These are phyloP conservation scores for Microplitis mediator DNA, from an alignment of 1,140 invertebrate species.

Conservation along the genomic window DNA sequence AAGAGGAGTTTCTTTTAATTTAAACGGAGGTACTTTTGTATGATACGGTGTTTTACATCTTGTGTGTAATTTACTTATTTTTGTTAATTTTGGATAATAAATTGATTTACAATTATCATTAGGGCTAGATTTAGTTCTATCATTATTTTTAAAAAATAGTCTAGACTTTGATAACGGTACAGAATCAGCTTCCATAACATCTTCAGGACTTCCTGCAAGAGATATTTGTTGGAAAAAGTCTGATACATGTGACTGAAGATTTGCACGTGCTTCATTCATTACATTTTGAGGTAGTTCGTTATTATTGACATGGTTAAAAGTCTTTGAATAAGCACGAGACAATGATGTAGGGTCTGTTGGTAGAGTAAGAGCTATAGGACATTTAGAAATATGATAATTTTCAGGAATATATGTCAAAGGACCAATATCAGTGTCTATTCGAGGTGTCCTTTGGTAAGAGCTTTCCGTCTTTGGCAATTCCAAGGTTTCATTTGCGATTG, in stretches of 20 bases:
- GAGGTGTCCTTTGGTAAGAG: slow-evolving; percentile 58
- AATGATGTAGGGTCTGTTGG: slow-evolving; percentile 44
- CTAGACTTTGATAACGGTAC: slow-evolving; percentile 45
- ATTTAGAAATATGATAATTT: slow-evolving; percentile 11
- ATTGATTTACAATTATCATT: slow-evolving; percentile 20
- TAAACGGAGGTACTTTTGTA: slow-evolving; percentile 38
- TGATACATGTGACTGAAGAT: slow-evolving; percentile 60
- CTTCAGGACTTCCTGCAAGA: slow-evolving; percentile 61
- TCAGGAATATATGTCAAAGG: slow-evolving; percentile 48
- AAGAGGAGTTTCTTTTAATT: slow-evolving; percentile 47
- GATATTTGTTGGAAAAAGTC: slow-evolving; percentile 65
- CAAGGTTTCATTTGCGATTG: slow-evolving; percentile 39
- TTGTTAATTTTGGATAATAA: slow-evolving; percentile 50
- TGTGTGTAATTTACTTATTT: slow-evolving; percentile 50
- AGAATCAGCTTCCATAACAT: slow-evolving; percentile 56
- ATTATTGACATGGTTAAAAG: slow-evolving; percentile 42
- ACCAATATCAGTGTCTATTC: slow-evolving; percentile 57
- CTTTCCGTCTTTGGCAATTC: slow-evolving; percentile 50
- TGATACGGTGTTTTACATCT: slow-evolving; percentile 53
- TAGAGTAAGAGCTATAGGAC: slow-evolving; percentile 39
- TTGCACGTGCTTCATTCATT: slow-evolving; percentile 52
- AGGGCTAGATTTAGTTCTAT: slow-evolving; percentile 31
- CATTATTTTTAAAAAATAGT: slow-evolving; percentile 38
- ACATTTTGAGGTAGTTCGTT: slow-evolving; percentile 52
- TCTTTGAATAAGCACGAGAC: slow-evolving; percentile 34